Conservation (phyloP, 2,113 vertebrate species). For the Leucoraja erinaceus region DNA sequence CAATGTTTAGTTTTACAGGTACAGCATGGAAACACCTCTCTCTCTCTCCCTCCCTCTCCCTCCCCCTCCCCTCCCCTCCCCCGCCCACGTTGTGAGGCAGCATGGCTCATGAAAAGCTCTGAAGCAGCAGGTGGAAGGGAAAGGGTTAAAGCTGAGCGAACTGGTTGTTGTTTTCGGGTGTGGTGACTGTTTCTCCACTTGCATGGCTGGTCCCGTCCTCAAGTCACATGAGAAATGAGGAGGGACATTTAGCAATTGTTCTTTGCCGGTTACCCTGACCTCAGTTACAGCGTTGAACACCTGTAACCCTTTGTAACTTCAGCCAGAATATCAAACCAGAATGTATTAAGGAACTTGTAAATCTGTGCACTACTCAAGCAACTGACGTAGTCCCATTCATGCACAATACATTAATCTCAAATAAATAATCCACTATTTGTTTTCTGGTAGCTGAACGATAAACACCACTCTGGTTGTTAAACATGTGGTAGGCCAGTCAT, state of each 20-base stretch:
- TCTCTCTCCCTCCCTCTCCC: no score
- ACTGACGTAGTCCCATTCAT: not conserved
- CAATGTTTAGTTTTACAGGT: no score
- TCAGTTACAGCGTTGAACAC: not conserved
- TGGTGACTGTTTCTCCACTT: not conserved
- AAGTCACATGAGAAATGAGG: not conserved
- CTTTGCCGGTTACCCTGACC: not conserved
- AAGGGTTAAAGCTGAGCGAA: no score
- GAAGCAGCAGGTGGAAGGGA: no score
- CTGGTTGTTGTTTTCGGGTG: not conserved
- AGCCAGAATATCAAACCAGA: not conserved
- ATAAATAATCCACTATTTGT: not conserved
- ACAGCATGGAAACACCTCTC: no score
- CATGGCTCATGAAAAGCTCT: no score
- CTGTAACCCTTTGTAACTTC: not conserved
- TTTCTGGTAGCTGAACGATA: not conserved
- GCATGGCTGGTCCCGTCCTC: no score
- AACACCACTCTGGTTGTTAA: no score
- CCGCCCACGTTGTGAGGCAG: no score
- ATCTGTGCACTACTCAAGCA: not conserved
- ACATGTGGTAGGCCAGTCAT: no score
- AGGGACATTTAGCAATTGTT: not conserved
- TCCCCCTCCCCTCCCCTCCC: no score
- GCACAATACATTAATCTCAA: not conserved
- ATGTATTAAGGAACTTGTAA: not conserved